These are phyloP conservation scores for Hippocampus guttulatus DNA, from an alignment of 2,113 vertebrate species.

Conservation along the genomic window DNA sequence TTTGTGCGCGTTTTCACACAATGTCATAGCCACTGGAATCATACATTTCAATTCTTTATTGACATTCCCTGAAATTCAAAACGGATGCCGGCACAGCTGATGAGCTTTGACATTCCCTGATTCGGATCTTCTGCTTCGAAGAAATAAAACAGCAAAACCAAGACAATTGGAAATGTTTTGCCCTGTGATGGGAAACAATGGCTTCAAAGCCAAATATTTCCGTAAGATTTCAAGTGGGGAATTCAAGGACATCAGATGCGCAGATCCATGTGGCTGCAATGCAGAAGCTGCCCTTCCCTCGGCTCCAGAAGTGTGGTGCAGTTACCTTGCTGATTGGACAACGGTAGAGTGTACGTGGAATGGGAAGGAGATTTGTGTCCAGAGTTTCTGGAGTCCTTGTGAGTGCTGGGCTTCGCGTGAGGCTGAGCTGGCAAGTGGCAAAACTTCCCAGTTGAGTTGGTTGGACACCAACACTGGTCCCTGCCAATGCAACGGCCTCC, in stretches of 20 bases:
- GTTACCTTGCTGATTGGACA: constrained; percentile 76
- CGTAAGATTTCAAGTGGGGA: not conserved
- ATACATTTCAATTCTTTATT: constrained; percentile 24
- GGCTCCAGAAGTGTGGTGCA: not conserved
- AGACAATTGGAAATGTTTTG: constrained; percentile 21
- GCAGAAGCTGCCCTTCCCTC: not conserved
- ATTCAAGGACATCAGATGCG: not conserved
- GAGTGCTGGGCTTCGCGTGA: constrained; percentile 43
- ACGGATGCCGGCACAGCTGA: constrained; percentile 1
- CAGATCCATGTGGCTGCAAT: not conserved
- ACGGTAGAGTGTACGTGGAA: constrained; percentile 73
- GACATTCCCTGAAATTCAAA: constrained; percentile 15
- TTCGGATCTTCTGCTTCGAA: constrained; percentile 45
- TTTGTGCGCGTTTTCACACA: constrained; percentile 31
- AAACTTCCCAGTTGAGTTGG: constrained; percentile 79
- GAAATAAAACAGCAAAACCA: constrained; percentile 26
- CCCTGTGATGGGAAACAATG: not conserved
- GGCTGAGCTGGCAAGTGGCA: constrained; percentile 69
- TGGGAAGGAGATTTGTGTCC: constrained; percentile 55
- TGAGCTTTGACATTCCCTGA: constrained; percentile 15
- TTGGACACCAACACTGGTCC: constrained; percentile 74
- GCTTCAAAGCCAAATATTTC: not conserved
- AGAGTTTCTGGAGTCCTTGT: constrained; percentile 36
- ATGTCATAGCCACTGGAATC: constrained; percentile 25
- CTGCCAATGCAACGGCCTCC: constrained; percentile 75